Evolutionary conservation across 2,888 invertebrate genomes (phyloP).

Genomic region (Heteromyza rotundicornis): DNA sequence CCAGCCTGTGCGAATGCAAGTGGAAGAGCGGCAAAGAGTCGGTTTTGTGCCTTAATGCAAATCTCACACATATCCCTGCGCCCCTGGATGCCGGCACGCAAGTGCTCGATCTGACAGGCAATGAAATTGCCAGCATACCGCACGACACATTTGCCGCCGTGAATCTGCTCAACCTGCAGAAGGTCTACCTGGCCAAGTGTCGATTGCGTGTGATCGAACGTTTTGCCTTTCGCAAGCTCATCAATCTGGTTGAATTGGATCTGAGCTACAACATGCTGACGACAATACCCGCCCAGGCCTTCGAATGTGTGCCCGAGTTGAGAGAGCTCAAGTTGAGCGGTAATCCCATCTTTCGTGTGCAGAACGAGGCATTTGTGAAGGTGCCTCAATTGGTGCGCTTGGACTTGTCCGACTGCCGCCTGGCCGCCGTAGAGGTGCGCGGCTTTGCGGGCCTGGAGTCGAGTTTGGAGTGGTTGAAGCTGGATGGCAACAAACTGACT

Average conservation of each 20-base stretch:
- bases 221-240: conserved; percentile 77
- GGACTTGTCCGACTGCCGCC: conserved; percentile 76
- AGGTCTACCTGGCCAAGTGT: conserved; percentile 77
- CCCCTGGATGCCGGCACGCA: conserved; percentile 81
- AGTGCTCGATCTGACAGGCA: conserved; percentile 78
- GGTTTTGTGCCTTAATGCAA: conserved; percentile 78
- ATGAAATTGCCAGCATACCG: conserved; percentile 71
- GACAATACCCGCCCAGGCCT: conserved; percentile 74
- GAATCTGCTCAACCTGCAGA: conserved; percentile 80
- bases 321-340: conserved; percentile 76
- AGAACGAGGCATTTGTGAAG: conserved; percentile 72
- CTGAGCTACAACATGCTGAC: conserved; percentile 75
- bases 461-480: conserved; percentile 76
- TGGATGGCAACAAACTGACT: conserved; percentile 76
- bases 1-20: conserved; percentile 82
- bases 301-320: conserved; percentile 75
- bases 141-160: conserved; percentile 78
- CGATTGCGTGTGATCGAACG: conserved; percentile 73
- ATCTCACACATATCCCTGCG: conserved; percentile 75
- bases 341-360: conserved; percentile 76
- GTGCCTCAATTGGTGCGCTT: conserved; percentile 74
- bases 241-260: conserved; percentile 82
- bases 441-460: conserved; percentile 77
- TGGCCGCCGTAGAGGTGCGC: conserved; percentile 71
- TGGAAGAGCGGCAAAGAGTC: conserved; percentile 89